Base-by-base conservation (phyloP, 92 coral and sea anemone species). In the Isaurus tuberculatus region DNA sequence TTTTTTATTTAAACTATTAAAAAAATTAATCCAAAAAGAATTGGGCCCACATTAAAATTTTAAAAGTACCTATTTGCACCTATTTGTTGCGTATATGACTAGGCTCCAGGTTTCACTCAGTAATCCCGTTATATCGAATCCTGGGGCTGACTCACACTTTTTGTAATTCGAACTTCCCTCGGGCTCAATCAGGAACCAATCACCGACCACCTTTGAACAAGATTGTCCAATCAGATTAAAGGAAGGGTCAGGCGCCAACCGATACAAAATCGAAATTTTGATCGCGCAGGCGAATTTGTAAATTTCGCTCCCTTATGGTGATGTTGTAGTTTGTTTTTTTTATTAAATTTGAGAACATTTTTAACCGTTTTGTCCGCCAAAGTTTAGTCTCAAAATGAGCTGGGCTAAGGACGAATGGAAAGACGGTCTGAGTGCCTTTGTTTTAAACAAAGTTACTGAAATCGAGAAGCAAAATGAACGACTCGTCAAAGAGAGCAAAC, bases 391-490 rank as follows among this genome's bases (percentile, higher is more conserved):
- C 65, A 85, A 81, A 79, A 94, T 94, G 98, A 94, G 98, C 83
- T 94, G 98, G 98, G 98, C 98, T 16, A 90, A 89, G 77, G 98
- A 94, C 60, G 98, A 94, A 66, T 94, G 98, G 98, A 94, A 94
- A 83, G 87, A 92, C 34, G 98, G 92, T 40, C 72, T 94, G 22
- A 86, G 81, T 17, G 94, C 94, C 19, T 78, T 87, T 53, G 97
- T 86, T 68, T 67, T 94, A 43, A 91, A 90, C 77, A 82, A 94
- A 40, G 88, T 94, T 37, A 86, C 88, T 72, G 93, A 88, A 32
- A 83, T 92, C 46, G 98, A 94, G 86, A 89, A 87, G 34, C 94
- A 89, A 36, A 88, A 85, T 64, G 98, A 94, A 77, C 90, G 97
- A 31, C 75, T 90, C 27, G 80, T 81, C 68, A 94, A 94, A n/a